These are phyloP conservation scores for Camponotus vicinus DNA, from an alignment of 1,140 invertebrate species.

Conservation along the genomic window DNA sequence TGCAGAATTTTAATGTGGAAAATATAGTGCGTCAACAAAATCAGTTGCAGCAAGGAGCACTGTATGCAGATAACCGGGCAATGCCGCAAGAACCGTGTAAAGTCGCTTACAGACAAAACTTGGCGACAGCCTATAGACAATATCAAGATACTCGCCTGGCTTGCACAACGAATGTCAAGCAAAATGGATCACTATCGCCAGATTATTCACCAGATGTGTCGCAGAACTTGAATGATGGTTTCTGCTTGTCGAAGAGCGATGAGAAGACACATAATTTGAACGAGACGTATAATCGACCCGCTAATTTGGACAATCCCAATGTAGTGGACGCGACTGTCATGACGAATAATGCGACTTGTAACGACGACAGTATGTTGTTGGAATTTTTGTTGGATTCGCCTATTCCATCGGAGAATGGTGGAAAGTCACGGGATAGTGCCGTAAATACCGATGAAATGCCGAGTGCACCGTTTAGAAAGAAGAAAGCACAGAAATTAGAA, in stretches of 20 bases:
- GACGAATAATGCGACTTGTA: conserved; percentile 85
- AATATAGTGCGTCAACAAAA: conserved; percentile 77
- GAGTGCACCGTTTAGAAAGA: conserved; percentile 81
- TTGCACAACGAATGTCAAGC: conserved; percentile 42
- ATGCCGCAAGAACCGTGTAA: conserved; percentile 83
- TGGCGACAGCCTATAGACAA: conserved; percentile 60
- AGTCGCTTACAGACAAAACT: conserved; percentile 74
- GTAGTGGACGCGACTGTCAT: conserved; percentile 79
- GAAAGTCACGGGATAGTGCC: conserved; percentile 79
- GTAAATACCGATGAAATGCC: conserved; percentile 81
- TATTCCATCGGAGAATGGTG: conserved; percentile 79
- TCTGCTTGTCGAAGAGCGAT: conserved; percentile 76
- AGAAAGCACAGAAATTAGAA: conserved; percentile 84
- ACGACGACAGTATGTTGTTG: conserved; percentile 83
- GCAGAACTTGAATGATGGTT: conserved; percentile 83
- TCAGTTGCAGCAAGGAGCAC: conserved; percentile 78
- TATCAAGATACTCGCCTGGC: conserved; percentile 72
- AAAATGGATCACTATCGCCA: conserved; percentile 72
- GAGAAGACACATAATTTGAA: conserved; percentile 79
- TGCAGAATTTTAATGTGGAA: conserved; percentile 72
- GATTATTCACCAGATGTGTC: conserved; percentile 80
- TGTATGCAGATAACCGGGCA: conserved; percentile 74
- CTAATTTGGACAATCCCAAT: conserved; percentile 61
- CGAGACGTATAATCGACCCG: conserved; percentile 77
- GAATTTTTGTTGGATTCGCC: conserved; percentile 82